These are phyloP conservation scores for Ceryle rudis DNA, from an alignment of 2,797 vertebrate genomes.

Conservation along the genomic window DNA sequence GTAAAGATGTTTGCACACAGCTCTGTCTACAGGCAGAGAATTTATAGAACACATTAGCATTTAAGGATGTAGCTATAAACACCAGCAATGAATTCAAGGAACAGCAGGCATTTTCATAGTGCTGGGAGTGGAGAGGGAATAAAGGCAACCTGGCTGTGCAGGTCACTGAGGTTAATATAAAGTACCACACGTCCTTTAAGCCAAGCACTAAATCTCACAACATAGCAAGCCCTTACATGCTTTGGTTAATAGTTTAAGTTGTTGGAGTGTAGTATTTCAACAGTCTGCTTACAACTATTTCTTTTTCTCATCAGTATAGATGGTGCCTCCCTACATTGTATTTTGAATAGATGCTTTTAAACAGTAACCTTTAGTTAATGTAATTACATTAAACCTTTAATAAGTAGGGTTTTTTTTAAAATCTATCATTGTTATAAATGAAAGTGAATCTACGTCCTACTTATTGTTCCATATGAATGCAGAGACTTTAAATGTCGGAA, in stretches of 20 bases:
- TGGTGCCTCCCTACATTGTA: not conserved
- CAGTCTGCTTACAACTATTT: not conserved
- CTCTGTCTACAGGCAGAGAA: not conserved
- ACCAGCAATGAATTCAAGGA: not conserved
- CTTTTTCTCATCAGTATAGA: not conserved
- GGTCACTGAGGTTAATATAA: not conserved
- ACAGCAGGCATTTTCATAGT: not conserved
- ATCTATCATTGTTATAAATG: not conserved
- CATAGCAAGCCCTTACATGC: not conserved
- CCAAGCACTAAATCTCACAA: not conserved
- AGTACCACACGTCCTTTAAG: not conserved
- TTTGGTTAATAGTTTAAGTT: not conserved
- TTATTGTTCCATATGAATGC: not conserved
- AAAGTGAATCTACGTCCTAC: not conserved
- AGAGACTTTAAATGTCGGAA: not conserved
- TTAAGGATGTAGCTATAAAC: not conserved
- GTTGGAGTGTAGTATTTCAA: not conserved
- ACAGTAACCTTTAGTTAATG: not conserved
- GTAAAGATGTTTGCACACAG: not conserved
- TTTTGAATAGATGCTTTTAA: not conserved
- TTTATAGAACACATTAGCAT: accelerated
- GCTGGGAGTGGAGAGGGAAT: not conserved
- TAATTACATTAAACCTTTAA: not conserved
- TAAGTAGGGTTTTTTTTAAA: not conserved
- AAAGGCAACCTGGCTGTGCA: not conserved